phyloP scores from a whole-genome alignment of 2,113 vertebrate species.

The Tachuris rubrigastra region DNA sequence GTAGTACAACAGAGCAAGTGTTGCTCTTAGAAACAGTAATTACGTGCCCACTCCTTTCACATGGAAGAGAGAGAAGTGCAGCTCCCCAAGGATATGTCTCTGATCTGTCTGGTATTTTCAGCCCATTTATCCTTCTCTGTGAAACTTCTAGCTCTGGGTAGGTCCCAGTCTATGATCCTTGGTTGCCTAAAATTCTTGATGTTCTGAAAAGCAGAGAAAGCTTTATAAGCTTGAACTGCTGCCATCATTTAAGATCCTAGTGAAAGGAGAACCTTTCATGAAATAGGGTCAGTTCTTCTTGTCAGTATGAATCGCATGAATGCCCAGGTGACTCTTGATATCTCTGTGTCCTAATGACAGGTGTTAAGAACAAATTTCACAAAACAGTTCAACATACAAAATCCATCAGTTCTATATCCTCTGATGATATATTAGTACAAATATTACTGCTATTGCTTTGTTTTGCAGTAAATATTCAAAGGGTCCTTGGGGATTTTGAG shows the following conservation, averaged over 20 bases:
- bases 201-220: not conserved
- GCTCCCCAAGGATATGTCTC: rapidly evolving
- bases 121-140: not conserved
- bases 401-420: not conserved
- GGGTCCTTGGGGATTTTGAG: not conserved
- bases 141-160: not conserved
- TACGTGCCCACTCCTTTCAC: not conserved
- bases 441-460: not conserved
- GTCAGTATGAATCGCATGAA: not conserved
- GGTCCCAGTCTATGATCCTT: not conserved
- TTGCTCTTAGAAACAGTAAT: not conserved
- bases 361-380: not conserved
- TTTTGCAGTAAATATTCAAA: not conserved
- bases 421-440: not conserved
- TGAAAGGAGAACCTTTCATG: not conserved
- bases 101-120: not conserved
- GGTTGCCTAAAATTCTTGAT: not conserved
- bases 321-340: not conserved
- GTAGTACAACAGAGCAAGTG: not conserved
- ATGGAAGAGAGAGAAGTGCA: not conserved
- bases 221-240: not conserved
- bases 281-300: not conserved
- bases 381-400: not conserved
- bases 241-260: not conserved
- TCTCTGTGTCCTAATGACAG: not conserved